Conservation (phyloP, 2,797 vertebrate genomes). For the Echiichthys vipera region DNA sequence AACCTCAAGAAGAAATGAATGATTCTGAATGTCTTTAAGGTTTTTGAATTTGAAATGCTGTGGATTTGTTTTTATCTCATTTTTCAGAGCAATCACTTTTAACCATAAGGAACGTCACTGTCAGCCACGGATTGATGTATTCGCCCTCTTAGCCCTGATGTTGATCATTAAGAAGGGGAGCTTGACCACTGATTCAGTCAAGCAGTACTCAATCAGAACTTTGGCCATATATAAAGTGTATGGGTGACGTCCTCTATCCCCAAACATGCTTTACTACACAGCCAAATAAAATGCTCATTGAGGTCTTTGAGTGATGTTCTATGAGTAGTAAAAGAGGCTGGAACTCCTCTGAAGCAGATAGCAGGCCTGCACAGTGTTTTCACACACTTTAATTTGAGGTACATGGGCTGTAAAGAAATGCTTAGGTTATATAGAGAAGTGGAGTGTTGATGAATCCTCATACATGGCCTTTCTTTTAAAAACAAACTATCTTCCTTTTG, state of each 20-base stretch:
- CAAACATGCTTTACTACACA: conserved; percentile 51
- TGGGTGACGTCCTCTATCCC: conserved; percentile 29
- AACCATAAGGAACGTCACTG: not conserved
- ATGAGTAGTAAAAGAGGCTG: conserved; percentile 53
- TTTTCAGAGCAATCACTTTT: conserved; percentile 29
- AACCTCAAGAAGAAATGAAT: conserved; percentile 5
- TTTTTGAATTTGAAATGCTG: conserved; percentile 46
- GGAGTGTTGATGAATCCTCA: conserved; percentile 35
- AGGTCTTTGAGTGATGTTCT: conserved; percentile 44
- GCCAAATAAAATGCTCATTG: conserved; percentile 54
- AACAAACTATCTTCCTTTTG: conserved; percentile 7
- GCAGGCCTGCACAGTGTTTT: conserved; percentile 46
- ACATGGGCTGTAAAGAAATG: conserved; percentile 44
- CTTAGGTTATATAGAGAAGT: conserved; percentile 14
- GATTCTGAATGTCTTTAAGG: conserved; percentile 30
- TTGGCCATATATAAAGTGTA: conserved; percentile 33
- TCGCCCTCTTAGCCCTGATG: conserved; percentile 27
- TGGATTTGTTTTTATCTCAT: conserved; percentile 29
- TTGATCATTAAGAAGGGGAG: conserved; percentile 22
- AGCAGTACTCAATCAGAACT: conserved; percentile 36
- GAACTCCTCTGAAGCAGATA: conserved; percentile 55
- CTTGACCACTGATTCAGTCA: conserved; percentile 18
- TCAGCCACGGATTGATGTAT: conserved; percentile 16
- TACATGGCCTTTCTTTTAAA: conserved; percentile 1
- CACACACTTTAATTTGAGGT: conserved; percentile 42